Evolutionary conservation across 2,797 vertebrate species (phyloP).

Genomic region (Sparidentex hasta): DNA sequence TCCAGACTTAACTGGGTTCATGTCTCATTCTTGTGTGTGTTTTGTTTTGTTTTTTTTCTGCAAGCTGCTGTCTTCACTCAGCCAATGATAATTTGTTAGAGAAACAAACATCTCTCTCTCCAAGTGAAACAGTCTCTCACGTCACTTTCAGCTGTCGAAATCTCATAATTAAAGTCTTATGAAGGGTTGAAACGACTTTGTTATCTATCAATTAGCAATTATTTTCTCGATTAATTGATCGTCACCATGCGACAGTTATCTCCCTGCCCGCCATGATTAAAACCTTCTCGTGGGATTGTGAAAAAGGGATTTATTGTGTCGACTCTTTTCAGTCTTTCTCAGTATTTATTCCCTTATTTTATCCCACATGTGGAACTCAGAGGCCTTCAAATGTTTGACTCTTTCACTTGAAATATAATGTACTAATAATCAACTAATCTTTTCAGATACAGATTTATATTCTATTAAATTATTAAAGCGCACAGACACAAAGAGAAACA

Average conservation of each 20-base stretch:
- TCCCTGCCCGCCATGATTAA: not conserved
- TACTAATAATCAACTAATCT: not conserved
- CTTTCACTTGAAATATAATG: not conserved
- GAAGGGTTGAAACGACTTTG: not conserved
- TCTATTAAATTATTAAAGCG: not conserved
- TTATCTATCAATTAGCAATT: not conserved
- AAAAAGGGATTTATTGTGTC: not conserved
- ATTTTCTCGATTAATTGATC: not conserved
- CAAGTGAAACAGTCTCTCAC: not conserved
- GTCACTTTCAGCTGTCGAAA: not conserved
- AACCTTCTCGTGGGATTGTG: not conserved
- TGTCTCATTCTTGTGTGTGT: not conserved
- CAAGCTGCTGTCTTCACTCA: not conserved
- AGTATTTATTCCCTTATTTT: not conserved
- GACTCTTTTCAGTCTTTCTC: not conserved
- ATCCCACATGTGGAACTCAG: not conserved
- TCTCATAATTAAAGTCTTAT: not conserved
- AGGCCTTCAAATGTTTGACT: constrained; percentile 1
- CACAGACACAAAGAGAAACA: not conserved
- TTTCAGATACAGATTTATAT: not conserved
- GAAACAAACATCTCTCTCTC: not conserved
- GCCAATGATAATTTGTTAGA: not conserved
- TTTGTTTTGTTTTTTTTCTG: not conserved
- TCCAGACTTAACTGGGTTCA: not conserved
- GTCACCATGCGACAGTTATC: not conserved